These are phyloP conservation scores for Euborellia annulipes DNA, from an alignment of 1,140 invertebrate genomes.

Conservation along the genomic window DNA sequence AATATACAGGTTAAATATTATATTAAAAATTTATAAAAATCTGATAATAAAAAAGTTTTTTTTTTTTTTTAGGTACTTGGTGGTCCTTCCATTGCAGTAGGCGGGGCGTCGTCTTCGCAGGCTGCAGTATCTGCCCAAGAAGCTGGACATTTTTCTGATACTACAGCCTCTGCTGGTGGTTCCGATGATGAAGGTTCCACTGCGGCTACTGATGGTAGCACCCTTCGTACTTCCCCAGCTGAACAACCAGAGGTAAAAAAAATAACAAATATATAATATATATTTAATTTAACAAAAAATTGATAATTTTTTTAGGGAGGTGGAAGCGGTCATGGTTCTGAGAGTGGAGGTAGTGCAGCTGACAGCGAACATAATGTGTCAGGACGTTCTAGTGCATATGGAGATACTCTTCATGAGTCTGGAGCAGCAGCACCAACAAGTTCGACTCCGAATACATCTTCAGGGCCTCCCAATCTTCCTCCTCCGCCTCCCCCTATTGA, in stretches of 20 bases:
- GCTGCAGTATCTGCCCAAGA: constrained; percentile 20
- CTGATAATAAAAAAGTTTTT: neutral
- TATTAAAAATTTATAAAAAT: too few relatives aligned
- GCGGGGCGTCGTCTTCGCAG: too few relatives aligned
- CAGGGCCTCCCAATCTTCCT: constrained; percentile 41
- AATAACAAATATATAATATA: neutral
- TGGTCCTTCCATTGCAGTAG: too few relatives aligned
- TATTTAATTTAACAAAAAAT: neutral
- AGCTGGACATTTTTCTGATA: constrained; percentile 53
- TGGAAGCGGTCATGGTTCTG: constrained; percentile 54
- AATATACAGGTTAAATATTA: neutral
- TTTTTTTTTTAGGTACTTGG: neutral
- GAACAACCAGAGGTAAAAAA: constrained; percentile 38
- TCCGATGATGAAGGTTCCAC: constrained; percentile 92
- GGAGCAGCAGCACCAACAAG: constrained; percentile 26
- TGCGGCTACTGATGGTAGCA: constrained; percentile 82
- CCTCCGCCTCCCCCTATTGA: constrained; percentile 26
- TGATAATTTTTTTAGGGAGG: constrained; percentile 25
- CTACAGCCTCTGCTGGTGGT: constrained; percentile 64
- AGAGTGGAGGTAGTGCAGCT: constrained; percentile 76
- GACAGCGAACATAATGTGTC: constrained; percentile 71
- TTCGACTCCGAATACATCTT: constrained; percentile 68
- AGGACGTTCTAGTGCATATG: constrained; percentile 76
- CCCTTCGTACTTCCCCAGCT: constrained; percentile 74
- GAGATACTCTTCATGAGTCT: constrained; percentile 41